phyloP scores from a whole-genome alignment of 2,113 vertebrate species.

The Uropsilus gracilis region DNA sequence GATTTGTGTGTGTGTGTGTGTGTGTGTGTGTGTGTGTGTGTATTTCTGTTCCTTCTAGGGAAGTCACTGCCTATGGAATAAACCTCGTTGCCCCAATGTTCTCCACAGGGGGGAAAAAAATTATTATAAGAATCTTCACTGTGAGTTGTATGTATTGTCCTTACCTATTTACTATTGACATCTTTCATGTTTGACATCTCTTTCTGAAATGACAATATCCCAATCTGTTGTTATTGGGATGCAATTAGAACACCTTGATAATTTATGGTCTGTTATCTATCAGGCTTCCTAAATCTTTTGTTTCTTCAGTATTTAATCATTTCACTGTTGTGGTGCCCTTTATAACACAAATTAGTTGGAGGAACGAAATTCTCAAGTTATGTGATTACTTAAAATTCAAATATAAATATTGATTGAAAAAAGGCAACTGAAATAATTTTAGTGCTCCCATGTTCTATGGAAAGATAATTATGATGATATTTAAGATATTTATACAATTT shows the following conservation, averaged over 20 bases:
- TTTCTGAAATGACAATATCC: not conserved
- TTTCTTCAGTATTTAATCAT: constrained; percentile 54
- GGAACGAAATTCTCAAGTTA: constrained; percentile 35
- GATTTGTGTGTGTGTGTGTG: not conserved
- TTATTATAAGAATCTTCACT: not conserved
- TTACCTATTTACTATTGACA: not conserved
- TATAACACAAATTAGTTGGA: constrained; percentile 39
- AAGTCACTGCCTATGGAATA: not conserved
- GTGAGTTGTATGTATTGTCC: not conserved
- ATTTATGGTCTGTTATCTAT: not conserved
- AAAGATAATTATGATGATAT: constrained; percentile 57
- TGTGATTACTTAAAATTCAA: constrained; percentile 39
- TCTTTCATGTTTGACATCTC: not conserved
- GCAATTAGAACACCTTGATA: constrained; percentile 15
- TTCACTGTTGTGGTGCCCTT: not conserved
- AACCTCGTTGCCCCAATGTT: not conserved
- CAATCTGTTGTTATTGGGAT: not conserved
- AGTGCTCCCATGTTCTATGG: not conserved
- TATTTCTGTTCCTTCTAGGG: not conserved
- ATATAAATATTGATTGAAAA: constrained; percentile 29
- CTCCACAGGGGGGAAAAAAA: not conserved
- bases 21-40: not conserved
- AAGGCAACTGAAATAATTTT: constrained; percentile 39
- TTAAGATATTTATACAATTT: constrained; percentile 38
- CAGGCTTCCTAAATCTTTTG: not conserved